Evolutionary conservation across 2,888 invertebrate genomes (phyloP).

Genomic region (Pyrocoelia pectoralis): DNA sequence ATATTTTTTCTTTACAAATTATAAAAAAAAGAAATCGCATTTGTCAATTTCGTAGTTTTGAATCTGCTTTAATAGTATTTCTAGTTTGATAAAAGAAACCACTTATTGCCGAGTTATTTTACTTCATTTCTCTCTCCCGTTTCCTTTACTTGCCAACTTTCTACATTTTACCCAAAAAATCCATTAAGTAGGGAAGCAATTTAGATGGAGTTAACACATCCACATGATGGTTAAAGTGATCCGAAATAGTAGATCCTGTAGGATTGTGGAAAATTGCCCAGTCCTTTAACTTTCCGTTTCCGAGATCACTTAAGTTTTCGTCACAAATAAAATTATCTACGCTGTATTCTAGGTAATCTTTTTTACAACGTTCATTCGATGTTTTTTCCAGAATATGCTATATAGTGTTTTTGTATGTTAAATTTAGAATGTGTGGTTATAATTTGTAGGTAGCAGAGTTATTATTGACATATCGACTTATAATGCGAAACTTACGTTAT

Average conservation of each 20-base stretch:
- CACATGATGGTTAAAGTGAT: slow-evolving; percentile 50
- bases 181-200: slow-evolving; percentile 59
- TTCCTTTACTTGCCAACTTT: slow-evolving; percentile 40
- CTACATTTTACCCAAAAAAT: slow-evolving; percentile 50
- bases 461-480: no score
- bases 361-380: background rate
- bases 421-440: no score
- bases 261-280: slow-evolving; percentile 37
- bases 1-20: no score
- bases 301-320: slow-evolving; percentile 18
- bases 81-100: slow-evolving; percentile 12
- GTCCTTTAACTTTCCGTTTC: slow-evolving; percentile 40
- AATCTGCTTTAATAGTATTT: slow-evolving; percentile 8
- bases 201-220: slow-evolving; percentile 59
- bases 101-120: slow-evolving; percentile 43
- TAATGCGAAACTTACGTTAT: no score
- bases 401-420: no score
- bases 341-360: background rate
- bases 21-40: slow-evolving; percentile 1
- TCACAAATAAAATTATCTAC: slow-evolving; percentile 12
- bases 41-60: background rate
- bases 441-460: no score
- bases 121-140: slow-evolving; percentile 43
- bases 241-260: slow-evolving; percentile 41
- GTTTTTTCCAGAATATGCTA: no score